phyloP scores from a whole-genome alignment of 2,113 vertebrate species.

The Phalacrocorax brasilianus region DNA sequence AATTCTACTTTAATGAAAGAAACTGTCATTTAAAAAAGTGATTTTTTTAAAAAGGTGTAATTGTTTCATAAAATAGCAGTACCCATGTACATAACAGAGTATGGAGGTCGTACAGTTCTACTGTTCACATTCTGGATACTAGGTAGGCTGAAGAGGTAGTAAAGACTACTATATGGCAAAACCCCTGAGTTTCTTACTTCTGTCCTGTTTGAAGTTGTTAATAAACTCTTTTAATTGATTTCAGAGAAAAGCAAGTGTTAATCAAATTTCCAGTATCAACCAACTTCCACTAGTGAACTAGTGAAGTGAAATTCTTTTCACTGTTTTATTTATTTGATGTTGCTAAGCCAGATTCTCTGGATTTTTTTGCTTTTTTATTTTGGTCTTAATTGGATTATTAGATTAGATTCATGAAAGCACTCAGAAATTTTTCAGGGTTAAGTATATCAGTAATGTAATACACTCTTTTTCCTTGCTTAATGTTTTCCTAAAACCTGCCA shows the following conservation, averaged over 20 bases:
- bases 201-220: slow-evolving; percentile 35
- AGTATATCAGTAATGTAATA: slow-evolving; percentile 13
- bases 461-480: slow-evolving; percentile 56
- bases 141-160: slow-evolving; percentile 39
- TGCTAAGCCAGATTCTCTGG: slow-evolving; percentile 18
- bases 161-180: slow-evolving; percentile 38
- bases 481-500: slow-evolving; percentile 49
- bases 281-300: not conserved
- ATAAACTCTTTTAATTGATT: slow-evolving; percentile 27
- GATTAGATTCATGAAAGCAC: slow-evolving; percentile 31
- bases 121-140: slow-evolving; percentile 48
- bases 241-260: slow-evolving; percentile 19
- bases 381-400: slow-evolving; percentile 6
- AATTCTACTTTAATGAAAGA: slow-evolving; percentile 59
- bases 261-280: not conserved
- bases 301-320: not conserved
- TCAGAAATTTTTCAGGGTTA: slow-evolving; percentile 35
- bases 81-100: slow-evolving; percentile 70
- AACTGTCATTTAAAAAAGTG: slow-evolving; percentile 54
- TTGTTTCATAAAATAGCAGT: slow-evolving; percentile 58
- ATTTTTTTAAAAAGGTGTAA: slow-evolving; percentile 63
- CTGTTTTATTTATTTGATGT: slow-evolving; percentile 3
- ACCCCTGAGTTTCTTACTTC: slow-evolving; percentile 52
- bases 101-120: slow-evolving; percentile 46
- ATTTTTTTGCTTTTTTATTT: not conserved